Percentiles rank a stretch among this genome's conserved stretches.
phyloP scores from a whole-genome alignment of 92 coral and sea anemone species.

The Zoanthus solanderi region DNA sequence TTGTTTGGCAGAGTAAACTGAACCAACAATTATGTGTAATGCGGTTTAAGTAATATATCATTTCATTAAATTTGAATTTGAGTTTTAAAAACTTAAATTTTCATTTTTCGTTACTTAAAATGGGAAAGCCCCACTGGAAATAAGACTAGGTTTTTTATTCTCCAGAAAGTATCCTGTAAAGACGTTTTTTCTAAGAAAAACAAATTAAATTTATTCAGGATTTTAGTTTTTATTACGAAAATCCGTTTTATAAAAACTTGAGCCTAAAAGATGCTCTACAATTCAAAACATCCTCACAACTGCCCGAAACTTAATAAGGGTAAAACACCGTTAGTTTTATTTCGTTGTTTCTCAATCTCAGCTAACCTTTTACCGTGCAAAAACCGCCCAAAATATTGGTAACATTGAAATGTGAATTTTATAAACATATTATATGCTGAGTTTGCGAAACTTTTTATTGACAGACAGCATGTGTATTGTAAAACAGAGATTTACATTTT shows the following conservation, averaged over 20 bases:
- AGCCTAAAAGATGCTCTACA: no score
- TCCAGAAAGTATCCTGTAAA: neutral
- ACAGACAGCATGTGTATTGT: neutral
- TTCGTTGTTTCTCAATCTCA: no score
- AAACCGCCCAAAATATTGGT: no score
- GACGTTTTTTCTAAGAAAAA: neutral
- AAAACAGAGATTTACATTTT: neutral
- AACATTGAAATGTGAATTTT: neutral
- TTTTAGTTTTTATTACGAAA: no score
- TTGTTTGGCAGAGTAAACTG: neutral
- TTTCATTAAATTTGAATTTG: neutral
- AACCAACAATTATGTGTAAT: neutral
- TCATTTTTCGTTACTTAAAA: neutral
- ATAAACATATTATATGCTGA: neutral
- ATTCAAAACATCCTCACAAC: no score
- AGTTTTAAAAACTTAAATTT: neutral
- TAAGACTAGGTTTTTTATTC: neutral
- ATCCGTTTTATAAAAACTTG: no score
- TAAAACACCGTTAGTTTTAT: no score
- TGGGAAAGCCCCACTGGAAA: neutral
- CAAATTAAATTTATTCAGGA: no score
- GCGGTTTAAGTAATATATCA: neutral
- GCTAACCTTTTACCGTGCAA: no score
- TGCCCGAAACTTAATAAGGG: no score
- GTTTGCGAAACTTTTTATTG: neutral